Evolutionary conservation across 2,888 invertebrate species (phyloP).

Genomic region (Hipparchia sbordonii): DNA sequence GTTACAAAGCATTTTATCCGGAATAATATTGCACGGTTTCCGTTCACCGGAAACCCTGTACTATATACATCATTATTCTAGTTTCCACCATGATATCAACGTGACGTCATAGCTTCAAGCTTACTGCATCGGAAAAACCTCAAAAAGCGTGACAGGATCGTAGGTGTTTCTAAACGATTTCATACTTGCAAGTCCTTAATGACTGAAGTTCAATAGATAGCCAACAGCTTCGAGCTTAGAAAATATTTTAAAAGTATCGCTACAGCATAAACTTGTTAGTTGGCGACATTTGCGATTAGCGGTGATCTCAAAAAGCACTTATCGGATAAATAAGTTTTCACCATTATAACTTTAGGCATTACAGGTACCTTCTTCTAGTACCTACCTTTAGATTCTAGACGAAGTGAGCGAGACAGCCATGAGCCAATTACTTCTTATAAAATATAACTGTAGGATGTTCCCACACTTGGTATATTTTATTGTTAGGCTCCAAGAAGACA

Average conservation of each 20-base stretch:
- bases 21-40: background rate
- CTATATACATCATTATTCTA: conserved; percentile 3
- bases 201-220: background rate
- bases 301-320: no score
- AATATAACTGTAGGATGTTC: no score
- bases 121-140: conserved; percentile 32
- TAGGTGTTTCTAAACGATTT: conserved; percentile 8
- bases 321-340: no score
- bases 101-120: conserved; percentile 14
- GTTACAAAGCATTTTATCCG: conserved; percentile 9
- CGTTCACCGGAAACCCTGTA: background rate
- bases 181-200: background rate
- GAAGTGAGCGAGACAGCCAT: no score
- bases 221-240: background rate
- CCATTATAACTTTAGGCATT: no score
- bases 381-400: no score
- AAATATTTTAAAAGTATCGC: background rate
- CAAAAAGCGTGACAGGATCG: conserved; percentile 13
- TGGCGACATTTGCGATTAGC: no score
- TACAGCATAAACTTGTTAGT: no score
- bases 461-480: no score
- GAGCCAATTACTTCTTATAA: no score
- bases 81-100: conserved; percentile 27
- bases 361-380: no score
- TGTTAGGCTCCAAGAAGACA: no score